These are phyloP conservation scores for Drosophila micromelanica DNA, from an alignment of 1,140 invertebrate genomes.

Conservation along the genomic window DNA sequence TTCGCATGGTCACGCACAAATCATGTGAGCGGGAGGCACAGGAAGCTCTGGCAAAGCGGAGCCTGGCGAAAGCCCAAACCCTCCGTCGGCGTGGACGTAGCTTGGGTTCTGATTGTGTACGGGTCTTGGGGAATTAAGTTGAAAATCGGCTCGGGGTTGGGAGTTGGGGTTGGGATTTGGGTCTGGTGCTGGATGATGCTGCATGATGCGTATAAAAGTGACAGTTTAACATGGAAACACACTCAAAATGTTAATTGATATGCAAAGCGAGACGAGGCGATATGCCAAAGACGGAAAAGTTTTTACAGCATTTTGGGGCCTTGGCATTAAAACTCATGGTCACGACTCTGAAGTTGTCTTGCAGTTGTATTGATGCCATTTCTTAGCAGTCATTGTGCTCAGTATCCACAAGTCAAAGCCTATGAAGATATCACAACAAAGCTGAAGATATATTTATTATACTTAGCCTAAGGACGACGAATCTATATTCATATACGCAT, in stretches of 20 bases:
- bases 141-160: conserved; percentile 27
- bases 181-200: conserved; percentile 27
- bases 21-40: conserved; percentile 52
- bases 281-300: conserved; percentile 2
- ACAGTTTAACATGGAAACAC: conserved; percentile 79
- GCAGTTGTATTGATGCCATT: conserved; percentile 5
- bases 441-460: no score
- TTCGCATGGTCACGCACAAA: conserved; percentile 81
- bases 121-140: conserved; percentile 12
- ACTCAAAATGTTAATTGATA: conserved; percentile 82
- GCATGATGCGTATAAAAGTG: conserved; percentile 77
- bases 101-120: background rate
- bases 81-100: background rate
- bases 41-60: conserved; percentile 6
- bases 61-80: conserved; percentile 1
- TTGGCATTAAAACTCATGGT: conserved; percentile 14
- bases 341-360: conserved; percentile 22
- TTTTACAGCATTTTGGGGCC: conserved; percentile 19
- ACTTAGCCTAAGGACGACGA: no score
- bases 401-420: background rate
- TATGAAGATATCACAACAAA: background rate
- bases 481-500: no score
- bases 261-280: conserved; percentile 21
- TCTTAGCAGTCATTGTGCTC: background rate
- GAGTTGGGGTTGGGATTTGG: background rate